phyloP scores from a whole-genome alignment of 2,113 vertebrate species.

The Turnix velox region DNA sequence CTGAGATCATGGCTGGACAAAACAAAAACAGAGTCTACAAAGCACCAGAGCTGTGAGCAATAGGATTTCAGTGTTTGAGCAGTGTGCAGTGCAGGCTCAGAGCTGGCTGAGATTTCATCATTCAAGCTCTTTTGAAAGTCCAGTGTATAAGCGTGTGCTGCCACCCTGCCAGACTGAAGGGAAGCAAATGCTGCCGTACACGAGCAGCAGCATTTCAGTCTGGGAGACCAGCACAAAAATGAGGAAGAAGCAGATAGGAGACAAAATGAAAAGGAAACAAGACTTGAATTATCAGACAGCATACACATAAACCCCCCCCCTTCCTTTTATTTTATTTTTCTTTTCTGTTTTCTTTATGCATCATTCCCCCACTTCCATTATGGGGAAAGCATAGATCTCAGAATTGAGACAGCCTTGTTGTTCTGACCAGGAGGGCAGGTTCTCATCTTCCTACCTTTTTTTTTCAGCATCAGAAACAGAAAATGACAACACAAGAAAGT shows the following conservation, averaged over 20 bases:
- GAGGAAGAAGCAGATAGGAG: background rate
- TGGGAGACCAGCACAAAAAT: background rate
- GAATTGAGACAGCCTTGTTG: background rate
- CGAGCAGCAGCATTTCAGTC: background rate
- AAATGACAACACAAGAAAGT: background rate
- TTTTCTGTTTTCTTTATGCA: background rate
- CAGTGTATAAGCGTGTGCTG: background rate
- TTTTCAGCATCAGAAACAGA: background rate
- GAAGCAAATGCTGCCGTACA: background rate
- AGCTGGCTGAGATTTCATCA: background rate
- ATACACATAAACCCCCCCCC: fast-evolving
- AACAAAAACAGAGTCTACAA: background rate
- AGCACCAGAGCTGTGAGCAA: background rate
- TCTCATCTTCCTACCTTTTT: too few relatives aligned
- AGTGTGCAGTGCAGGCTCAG: background rate
- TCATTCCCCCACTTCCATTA: background rate
- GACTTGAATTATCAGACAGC: background rate
- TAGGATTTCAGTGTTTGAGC: background rate
- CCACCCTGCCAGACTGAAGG: background rate
- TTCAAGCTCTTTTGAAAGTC: background rate
- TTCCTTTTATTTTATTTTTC: fast-evolving
- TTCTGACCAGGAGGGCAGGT: background rate
- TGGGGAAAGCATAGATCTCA: background rate
- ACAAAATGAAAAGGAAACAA: background rate
- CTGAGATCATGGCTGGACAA: background rate